Conservation (phyloP, 2,113 vertebrate species). For the Brachionichthys hirsutus region DNA sequence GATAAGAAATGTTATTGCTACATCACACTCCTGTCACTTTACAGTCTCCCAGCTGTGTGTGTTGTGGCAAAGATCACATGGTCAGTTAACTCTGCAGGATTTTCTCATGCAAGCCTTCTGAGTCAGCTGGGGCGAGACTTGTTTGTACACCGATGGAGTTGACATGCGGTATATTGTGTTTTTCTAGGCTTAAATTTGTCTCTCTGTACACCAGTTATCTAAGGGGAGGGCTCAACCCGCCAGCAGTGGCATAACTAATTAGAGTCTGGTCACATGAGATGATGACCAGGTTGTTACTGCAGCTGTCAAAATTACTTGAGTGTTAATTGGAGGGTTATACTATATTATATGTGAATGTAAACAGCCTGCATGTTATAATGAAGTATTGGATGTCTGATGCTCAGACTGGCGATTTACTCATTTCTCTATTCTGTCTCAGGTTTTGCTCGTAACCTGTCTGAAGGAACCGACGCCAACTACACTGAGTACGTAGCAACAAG, state of each 20-base stretch:
- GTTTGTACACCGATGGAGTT: slow-evolving; percentile 63
- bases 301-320: slow-evolving; percentile 27
- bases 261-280: slow-evolving; percentile 42
- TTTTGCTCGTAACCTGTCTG: slow-evolving; percentile 97
- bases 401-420: slow-evolving; percentile 7
- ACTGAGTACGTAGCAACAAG: slow-evolving; percentile 98
- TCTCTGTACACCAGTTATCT: slow-evolving; percentile 38
- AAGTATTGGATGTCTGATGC: background rate
- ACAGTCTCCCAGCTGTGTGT: slow-evolving; percentile 21
- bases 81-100: slow-evolving; percentile 48
- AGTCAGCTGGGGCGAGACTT: slow-evolving; percentile 62
- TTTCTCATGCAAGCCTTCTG: slow-evolving; percentile 37
- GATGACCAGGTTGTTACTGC: slow-evolving; percentile 30
- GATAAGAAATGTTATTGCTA: background rate
- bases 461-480: slow-evolving; percentile 98
- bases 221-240: slow-evolving; percentile 31
- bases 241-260: slow-evolving; percentile 48
- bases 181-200: slow-evolving; percentile 51
- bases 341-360: background rate
- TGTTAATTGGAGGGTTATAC: slow-evolving; percentile 2
- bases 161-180: slow-evolving; percentile 53
- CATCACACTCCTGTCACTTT: slow-evolving; percentile 1
- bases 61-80: slow-evolving; percentile 29
- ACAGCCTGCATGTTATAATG: slow-evolving; percentile 1
- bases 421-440: slow-evolving; percentile 72